Base-by-base conservation (phyloP, 2,888 invertebrate species). In the Eupithecia pulchellata region DNA sequence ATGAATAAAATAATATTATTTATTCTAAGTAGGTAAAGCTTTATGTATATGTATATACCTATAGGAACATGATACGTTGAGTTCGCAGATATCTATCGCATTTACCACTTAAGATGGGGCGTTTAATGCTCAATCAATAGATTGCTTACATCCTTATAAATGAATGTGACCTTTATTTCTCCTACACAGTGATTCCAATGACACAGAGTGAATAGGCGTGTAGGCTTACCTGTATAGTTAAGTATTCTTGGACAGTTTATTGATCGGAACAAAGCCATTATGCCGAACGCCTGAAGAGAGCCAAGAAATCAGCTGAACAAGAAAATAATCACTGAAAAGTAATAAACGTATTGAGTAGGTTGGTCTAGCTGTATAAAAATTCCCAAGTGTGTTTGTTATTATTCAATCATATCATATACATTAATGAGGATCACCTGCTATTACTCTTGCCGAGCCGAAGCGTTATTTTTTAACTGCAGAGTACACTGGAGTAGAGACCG, bases 181-280 rank as follows among this genome's bases (percentile, higher is more conserved):
- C 60, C 34, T 32, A 32, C 30, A 47, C 30, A 47, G 30, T 32
- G 36, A 36, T 36, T 14, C 13, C n/a, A n/a, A n/a, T n/a, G n/a
- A 36, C 47, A 8, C 30, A 17, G 34, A n/a, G 25, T 13, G 20
- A 47, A 34, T 11, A n/a, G 1, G 27, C n/a, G 27, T 27, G 1
- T 20, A 6, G n/a, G 39, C 77, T 75, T 73, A 77, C 77, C 70
- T 64, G 55, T 47, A 36, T n/a, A 32, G n/a, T 30, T 70, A n/a
- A 65, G 27, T 30, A 72, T 29, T 69, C 60, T 74, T 39, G 30
- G 11, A 60, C 63, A 55, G 34, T 58, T 70, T 39, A 71, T 47
- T 39, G 69, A 66, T 34, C 77, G 72, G 39, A 73, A 69, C 42
- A 77, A 68, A 67, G 76, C 69, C 77, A 77, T 76, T 52, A 65